Evolutionary conservation across 2,888 invertebrate species (phyloP), one percentile per base, ranked within the genome.

Genomic region (Parascotia fuliginaria): DNA sequence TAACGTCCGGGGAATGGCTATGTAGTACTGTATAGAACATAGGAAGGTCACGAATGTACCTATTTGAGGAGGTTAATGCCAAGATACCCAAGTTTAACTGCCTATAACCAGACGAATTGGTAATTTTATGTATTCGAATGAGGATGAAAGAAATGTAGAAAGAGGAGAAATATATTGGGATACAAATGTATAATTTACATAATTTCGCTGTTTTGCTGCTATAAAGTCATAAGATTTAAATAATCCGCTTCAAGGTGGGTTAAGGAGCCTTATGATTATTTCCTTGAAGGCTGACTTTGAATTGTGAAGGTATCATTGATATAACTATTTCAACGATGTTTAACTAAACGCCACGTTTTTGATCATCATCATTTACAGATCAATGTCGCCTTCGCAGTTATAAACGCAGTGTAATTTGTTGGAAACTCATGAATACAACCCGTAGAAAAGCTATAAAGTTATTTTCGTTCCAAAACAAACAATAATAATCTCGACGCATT

Each of bases 1-100:
- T 77, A 77, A n/a, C n/a, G 77, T 78, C 71, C 54, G 65, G 53
- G 68, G 59, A 76, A 81, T 77, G 79, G 75, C 70, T 77, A 71
- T 70, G 75, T 78, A 74, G 69, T 55, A 70, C 73, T 73, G 75
- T 68, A 71, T 69, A 65, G 66, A 61, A 66, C 42, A 59, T 54
- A 67, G 62, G 71, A 63, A 39, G 56, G 58, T 58, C 52, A 57
- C 54, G 45, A 72, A 69, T 71, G 53, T 54, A 33, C 57, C 57
- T 56, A 76, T 69, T 74, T 69, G 66, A 53, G 60, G 66, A 65
- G 68, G 66, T 67, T 73, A 70, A 73, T 60, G 71, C 53, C 60
- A 58, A 60, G 59, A 69, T 73, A 60, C 70, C 58, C 60, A 57
- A 64, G 64, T 64, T 69, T 70, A 60, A 67, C 55, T 55, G 65